phyloP scores from a whole-genome alignment of 2,888 invertebrate species.

The Euproctis similis region DNA sequence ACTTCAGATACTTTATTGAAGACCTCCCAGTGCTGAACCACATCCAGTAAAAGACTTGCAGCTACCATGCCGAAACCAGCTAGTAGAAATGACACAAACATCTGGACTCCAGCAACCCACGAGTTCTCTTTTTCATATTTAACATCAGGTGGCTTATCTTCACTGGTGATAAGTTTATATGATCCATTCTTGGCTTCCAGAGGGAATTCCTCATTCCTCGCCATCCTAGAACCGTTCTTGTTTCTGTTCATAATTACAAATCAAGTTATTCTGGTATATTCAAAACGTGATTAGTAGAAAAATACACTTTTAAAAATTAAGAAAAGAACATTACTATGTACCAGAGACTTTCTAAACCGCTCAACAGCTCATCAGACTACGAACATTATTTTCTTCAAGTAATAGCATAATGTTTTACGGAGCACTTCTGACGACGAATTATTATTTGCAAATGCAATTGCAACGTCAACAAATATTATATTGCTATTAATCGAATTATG shows the following conservation, averaged over 20 bases:
- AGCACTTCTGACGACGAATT: no score
- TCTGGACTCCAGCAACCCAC: constrained; percentile 84
- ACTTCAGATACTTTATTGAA: constrained; percentile 89
- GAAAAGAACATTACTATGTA: no score
- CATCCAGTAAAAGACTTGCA: constrained; percentile 88
- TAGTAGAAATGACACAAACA: constrained; percentile 88
- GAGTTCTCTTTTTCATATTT: constrained; percentile 72
- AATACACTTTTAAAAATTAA: no score
- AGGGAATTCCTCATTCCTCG: constrained; percentile 35
- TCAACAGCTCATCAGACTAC: no score
- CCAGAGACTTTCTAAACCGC: no score
- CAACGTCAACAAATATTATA: no score
- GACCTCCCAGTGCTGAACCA: constrained; percentile 92
- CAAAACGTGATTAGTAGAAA: constrained; percentile 6
- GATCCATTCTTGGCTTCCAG: constrained; percentile 37
- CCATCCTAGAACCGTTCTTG: constrained; percentile 57
- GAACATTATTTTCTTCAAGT: no score
- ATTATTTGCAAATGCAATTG: no score
- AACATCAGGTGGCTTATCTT: constrained; percentile 57
- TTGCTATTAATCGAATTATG: no score
- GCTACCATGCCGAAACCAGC: constrained; percentile 95
- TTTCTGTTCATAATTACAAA: constrained; percentile 62
- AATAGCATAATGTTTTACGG: no score
- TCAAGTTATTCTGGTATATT: constrained; percentile 14
- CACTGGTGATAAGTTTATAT: constrained; percentile 46